phyloP scores from a whole-genome alignment of 2,888 invertebrate genomes.

The Drosophila kuntzei region DNA sequence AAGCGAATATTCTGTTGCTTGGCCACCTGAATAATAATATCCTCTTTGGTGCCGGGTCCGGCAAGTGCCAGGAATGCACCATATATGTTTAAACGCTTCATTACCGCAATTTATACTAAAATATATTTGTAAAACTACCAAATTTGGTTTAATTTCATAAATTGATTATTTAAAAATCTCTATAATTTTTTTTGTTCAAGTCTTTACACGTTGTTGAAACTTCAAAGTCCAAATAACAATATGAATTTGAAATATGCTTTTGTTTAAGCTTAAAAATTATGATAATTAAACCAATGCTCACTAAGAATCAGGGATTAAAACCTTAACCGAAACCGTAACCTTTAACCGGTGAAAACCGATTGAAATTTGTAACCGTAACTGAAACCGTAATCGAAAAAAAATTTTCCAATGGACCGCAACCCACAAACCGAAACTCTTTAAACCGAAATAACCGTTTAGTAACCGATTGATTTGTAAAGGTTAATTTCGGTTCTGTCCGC shows the following conservation, averaged over 20 bases:
- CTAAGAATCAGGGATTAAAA: no score
- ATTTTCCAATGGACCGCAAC: no score
- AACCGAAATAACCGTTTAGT: no score
- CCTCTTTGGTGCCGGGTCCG: conserved; percentile 43
- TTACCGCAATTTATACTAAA: conserved; percentile 14
- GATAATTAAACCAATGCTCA: conserved; percentile 9
- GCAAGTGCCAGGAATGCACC: conserved; percentile 26
- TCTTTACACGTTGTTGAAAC: conserved; percentile 1
- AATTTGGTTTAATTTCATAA: conserved; percentile 24
- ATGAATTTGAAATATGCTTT: neutral
- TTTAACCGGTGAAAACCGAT: no score
- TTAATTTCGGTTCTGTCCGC: no score
- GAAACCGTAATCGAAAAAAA: no score
- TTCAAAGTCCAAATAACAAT: conserved; percentile 4
- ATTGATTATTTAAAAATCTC: neutral
- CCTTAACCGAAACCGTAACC: no score
- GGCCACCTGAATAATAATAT: conserved; percentile 50
- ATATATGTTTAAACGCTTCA: conserved; percentile 43
- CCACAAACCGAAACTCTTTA: no score
- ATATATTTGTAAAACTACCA: conserved; percentile 16
- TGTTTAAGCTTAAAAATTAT: neutral
- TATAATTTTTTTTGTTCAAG: conserved; percentile 4
- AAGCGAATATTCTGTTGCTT: conserved; percentile 49
- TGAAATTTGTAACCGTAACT: no score
- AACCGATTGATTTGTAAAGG: no score